A percentile compares a stretch with the other conserved stretches of the same genome.
Evolutionary conservation across 2,113 vertebrate genomes (phyloP).

Genomic region (Polypterus senegalus): DNA sequence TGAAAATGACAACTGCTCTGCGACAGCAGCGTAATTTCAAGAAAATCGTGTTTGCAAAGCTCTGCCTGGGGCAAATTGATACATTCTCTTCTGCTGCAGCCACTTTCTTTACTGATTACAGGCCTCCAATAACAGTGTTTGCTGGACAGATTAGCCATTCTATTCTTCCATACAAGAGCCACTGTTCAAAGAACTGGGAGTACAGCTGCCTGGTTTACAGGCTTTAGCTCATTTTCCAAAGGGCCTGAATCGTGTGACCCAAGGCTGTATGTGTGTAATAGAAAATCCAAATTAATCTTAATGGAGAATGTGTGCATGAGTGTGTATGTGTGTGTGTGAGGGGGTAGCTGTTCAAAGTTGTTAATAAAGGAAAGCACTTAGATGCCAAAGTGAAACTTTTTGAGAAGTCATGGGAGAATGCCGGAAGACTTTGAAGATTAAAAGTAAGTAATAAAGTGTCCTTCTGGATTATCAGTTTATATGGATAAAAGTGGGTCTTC

Average conservation of each 20-base stretch:
- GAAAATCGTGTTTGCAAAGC: constrained; percentile 22
- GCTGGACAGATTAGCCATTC: constrained; percentile 49
- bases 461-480: neutral
- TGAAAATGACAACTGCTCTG: neutral
- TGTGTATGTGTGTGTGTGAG: constrained; percentile 10
- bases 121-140: constrained; percentile 44
- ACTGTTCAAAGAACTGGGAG: constrained; percentile 42
- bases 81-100: constrained; percentile 39
- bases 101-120: constrained; percentile 34
- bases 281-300: constrained; percentile 52
- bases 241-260: constrained; percentile 29
- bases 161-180: constrained; percentile 36
- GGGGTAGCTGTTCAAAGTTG: constrained; percentile 33
- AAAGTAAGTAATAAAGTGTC: neutral
- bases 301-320: constrained; percentile 23
- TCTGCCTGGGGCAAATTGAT: constrained; percentile 43
- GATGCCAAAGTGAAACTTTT: constrained; percentile 30
- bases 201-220: constrained; percentile 48
- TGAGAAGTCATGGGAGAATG: constrained; percentile 32
- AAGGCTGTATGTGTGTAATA: constrained; percentile 30
- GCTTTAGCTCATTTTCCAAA: constrained; percentile 39
- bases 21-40: neutral
- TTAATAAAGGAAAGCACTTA: constrained; percentile 39
- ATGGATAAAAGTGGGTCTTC: neutral
- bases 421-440: constrained; percentile 5